Percentiles rank a stretch among this genome's conserved stretches.
These are phyloP conservation scores for Colletes collaris DNA, from an alignment of 2,888 invertebrate genomes.

Conservation along the genomic window DNA sequence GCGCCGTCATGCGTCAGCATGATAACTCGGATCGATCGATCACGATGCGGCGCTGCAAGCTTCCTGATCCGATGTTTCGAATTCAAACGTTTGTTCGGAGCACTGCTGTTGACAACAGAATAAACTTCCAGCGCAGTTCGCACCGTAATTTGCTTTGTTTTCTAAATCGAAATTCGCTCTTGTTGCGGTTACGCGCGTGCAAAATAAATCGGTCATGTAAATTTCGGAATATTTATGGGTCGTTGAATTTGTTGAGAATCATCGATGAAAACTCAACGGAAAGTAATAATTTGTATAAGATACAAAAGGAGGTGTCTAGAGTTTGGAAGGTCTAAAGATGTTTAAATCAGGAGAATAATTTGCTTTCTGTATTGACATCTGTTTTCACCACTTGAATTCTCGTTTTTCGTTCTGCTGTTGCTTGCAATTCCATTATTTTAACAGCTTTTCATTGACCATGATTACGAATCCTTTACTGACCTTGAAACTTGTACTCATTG, in stretches of 20 bases:
- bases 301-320: too few species aligned
- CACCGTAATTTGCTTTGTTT: constrained; percentile 16
- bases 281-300: too few species aligned
- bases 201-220: neutral
- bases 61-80: constrained; percentile 4
- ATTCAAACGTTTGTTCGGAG: neutral
- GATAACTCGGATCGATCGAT: constrained; percentile 26
- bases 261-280: too few species aligned
- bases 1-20: neutral
- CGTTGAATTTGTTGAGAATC: too few species aligned
- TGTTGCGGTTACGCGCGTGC: neutral
- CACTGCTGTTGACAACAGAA: neutral
- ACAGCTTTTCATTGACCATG: constrained; percentile 53
- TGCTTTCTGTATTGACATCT: too few species aligned
- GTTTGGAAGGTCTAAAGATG: too few species aligned
- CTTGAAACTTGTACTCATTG: constrained; percentile 49
- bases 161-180: neutral
- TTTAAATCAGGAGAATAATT: too few species aligned
- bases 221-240: too few species aligned
- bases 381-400: neutral
- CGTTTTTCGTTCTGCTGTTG: too few species aligned
- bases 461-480: constrained; percentile 49
- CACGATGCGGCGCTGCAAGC: neutral
- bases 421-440: constrained; percentile 12
- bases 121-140: constrained; percentile 24